Conservation (phyloP, 2,113 vertebrate genomes). For the Xyrauchen texanus region DNA sequence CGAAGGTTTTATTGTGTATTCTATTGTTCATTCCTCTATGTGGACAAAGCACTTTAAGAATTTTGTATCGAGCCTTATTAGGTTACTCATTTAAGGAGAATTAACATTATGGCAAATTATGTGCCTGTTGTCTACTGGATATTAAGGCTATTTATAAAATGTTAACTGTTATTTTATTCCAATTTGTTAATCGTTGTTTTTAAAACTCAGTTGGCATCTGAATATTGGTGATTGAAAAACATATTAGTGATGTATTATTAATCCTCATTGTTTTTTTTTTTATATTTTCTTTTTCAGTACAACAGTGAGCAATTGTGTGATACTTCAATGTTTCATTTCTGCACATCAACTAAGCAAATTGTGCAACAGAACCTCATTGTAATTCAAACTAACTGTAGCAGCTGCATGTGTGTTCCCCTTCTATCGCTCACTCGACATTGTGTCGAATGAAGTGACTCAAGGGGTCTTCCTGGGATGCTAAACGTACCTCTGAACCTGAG, state of each 20-base stretch:
- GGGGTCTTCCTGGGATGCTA: too few species aligned
- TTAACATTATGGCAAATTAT: constrained; percentile 19
- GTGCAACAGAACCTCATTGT: constrained; percentile 70
- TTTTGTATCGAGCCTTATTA: neutral
- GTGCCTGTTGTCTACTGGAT: neutral
- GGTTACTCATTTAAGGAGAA: neutral
- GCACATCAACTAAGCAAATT: constrained; percentile 62
- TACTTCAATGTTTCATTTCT: constrained; percentile 61
- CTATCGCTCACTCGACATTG: too few species aligned
- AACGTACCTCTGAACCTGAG: too few species aligned
- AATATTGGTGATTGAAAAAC: neutral
- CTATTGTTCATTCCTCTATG: constrained; percentile 64
- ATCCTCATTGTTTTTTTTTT: constrained; percentile 15
- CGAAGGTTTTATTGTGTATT: constrained; percentile 73
- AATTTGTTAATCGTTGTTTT: neutral
- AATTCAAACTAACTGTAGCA: constrained; percentile 67
- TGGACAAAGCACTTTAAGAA: constrained; percentile 33
- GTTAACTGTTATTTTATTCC: neutral
- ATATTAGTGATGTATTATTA: neutral
- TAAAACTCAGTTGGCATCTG: too few species aligned
- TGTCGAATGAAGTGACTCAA: too few species aligned
- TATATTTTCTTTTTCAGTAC: constrained; percentile 22
- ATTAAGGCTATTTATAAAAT: neutral
- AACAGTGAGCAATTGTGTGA: constrained; percentile 51
- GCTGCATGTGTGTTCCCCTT: constrained; percentile 61